Percentiles rank a stretch among this genome's conserved stretches.
Evolutionary conservation across 92 coral and sea anemone genomes (phyloP).

Genomic region (Virgularia gustaviana): DNA sequence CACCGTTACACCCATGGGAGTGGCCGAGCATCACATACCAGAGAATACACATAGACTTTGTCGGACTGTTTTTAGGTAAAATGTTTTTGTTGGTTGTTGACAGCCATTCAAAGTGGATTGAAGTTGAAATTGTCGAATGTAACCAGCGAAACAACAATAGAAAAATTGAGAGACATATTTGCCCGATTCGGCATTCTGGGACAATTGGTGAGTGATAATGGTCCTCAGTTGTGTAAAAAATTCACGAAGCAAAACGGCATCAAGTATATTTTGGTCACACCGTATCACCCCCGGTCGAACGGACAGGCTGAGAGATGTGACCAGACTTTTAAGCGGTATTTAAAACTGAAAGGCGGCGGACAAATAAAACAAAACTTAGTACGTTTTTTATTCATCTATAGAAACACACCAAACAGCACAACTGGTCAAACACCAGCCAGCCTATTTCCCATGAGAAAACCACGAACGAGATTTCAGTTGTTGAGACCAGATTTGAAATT

Average conservation of each 20-base stretch:
- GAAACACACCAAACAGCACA: neutral
- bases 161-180: constrained; percentile 28
- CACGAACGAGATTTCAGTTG: constrained; percentile 25
- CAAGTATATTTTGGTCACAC: neutral
- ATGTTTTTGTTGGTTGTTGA: no score
- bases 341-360: constrained; percentile 31
- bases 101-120: no score
- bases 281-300: constrained; percentile 49
- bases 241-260: constrained; percentile 8
- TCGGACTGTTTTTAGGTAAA: no score
- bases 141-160: constrained; percentile 10
- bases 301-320: constrained; percentile 57
- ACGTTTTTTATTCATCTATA: constrained; percentile 32
- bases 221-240: constrained; percentile 18
- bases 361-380: constrained; percentile 27
- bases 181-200: constrained; percentile 10
- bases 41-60: no score
- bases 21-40: no score
- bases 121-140: constrained; percentile 24
- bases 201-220: constrained; percentile 43
- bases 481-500: constrained; percentile 33
- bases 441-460: constrained; percentile 35
- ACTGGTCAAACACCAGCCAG: constrained; percentile 39
- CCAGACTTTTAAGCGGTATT: constrained; percentile 37
- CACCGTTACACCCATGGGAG: neutral